Base-by-base conservation (phyloP, 2,797 vertebrate genomes). In the Microcaecilia unicolor region DNA sequence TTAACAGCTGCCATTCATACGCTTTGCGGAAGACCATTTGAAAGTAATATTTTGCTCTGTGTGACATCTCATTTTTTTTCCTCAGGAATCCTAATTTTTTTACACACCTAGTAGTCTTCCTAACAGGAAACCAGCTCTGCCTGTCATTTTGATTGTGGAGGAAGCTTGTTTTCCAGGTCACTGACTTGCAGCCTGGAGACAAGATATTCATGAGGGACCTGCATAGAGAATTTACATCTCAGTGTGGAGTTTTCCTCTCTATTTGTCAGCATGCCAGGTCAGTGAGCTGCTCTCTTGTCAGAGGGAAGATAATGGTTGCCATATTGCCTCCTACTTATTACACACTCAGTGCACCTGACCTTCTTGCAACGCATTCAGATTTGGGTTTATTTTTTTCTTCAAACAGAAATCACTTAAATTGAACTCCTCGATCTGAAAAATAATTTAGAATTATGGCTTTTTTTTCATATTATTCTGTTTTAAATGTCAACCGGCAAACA, bases 251-350 rank as follows among this genome's bases (percentile, higher is more conserved):
- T 92, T 93, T 92, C 86, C 87, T 84, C 87, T 93, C 89, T 90
- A 92, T 96, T 96, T 95, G 88, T 87, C 86, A 77, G 82, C 81
- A 78, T 82, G 82, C 72, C 78, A 91, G 92, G 92, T 96, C 91
- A 91, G 70, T 73, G 84, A 86, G 73, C 77, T 61, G 75, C 81
- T 86, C 67, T 46, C 72, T 73, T 81, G 66, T 80, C 74, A 78
- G 70, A 76, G 65, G 80, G 61, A 84, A 87, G 80, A 87, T 91
- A 91, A 92, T 90, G 86, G 86, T 60, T 68, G 74, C 76, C 53
- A 58, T 62, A 65, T 68, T 76, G 69, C 55, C 84, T 90, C 80
- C 74, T 10, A 13, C 85, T 91, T 84, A 90, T 91, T 87, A 90
- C 85, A 82, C 83, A 87, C 79, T 87, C 85, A 76, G 68, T 85